These are phyloP conservation scores for Pica pica DNA, from an alignment of 2,113 vertebrate genomes.

Conservation along the genomic window DNA sequence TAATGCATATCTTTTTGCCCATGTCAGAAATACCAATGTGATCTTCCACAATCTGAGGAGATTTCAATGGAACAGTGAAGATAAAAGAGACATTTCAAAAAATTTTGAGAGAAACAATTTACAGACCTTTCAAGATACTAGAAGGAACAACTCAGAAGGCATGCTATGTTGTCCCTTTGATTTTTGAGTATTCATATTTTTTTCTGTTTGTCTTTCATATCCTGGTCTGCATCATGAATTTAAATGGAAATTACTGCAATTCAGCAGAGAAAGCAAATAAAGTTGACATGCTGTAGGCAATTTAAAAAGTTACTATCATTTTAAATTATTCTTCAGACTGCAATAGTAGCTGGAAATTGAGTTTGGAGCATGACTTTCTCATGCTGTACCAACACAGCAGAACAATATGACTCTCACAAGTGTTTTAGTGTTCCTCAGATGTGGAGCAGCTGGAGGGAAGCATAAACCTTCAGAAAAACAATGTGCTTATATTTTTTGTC, in stretches of 20 bases:
- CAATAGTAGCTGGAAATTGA: background rate
- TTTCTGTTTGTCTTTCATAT: background rate
- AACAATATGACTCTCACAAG: background rate
- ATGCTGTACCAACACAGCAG: background rate
- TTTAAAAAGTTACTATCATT: background rate
- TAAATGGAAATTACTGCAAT: background rate
- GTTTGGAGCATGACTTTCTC: background rate
- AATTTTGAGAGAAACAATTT: background rate
- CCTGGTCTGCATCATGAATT: background rate
- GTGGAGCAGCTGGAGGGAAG: background rate
- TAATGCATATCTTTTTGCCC: background rate
- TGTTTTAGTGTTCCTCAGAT: background rate
- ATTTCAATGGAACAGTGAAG: background rate
- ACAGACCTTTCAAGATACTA: background rate
- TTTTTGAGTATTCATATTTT: background rate
- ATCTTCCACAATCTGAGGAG: background rate
- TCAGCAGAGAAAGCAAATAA: background rate
- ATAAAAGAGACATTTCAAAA: background rate
- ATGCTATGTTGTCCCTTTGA: background rate
- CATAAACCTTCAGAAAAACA: background rate
- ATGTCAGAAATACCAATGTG: background rate
- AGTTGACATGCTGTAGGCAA: background rate
- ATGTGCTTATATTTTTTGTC: background rate
- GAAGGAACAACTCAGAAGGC: background rate
- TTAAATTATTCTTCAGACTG: background rate